phyloP scores from a whole-genome alignment of 2,797 vertebrate genomes.

The Pseudomugil tenellus region DNA sequence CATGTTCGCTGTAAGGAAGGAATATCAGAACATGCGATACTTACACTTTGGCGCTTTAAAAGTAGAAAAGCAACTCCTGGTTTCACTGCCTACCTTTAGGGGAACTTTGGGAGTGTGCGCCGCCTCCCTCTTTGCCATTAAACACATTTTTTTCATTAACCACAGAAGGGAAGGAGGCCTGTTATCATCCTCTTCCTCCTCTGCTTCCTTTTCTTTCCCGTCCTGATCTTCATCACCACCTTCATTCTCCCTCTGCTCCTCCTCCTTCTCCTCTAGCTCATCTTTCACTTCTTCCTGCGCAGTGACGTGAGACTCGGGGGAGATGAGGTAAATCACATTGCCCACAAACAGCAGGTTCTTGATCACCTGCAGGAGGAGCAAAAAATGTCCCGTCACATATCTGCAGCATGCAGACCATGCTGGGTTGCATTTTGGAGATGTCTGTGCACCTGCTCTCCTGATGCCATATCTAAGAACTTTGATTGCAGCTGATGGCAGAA shows the following conservation, averaged over 20 bases:
- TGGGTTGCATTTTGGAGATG: not conserved
- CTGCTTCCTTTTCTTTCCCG: constrained; percentile 21
- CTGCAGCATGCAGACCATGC: accelerated
- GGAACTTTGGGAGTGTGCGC: constrained; percentile 89
- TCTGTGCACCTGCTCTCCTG: constrained; percentile 91
- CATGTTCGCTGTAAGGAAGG: constrained; percentile 87
- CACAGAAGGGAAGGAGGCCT: constrained; percentile 87
- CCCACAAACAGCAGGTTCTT: constrained; percentile 96
- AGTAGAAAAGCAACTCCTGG: accelerated
- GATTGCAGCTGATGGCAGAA: constrained; percentile 94
- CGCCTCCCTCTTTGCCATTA: constrained; percentile 91
- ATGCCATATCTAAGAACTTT: constrained; percentile 88
- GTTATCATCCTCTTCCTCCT: constrained; percentile 61
- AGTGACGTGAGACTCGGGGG: constrained; percentile 77
- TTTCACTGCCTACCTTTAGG: constrained; percentile 83
- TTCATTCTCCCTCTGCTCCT: constrained; percentile 9
- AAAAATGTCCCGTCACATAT: not conserved
- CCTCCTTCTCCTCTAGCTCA: constrained; percentile 30
- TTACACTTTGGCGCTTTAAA: not conserved
- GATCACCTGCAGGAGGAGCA: constrained; percentile 83
- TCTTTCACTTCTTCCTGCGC: constrained; percentile 36
- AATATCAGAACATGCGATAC: not conserved
- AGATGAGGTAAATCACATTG: constrained; percentile 91
- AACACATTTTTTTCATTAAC: constrained; percentile 90
- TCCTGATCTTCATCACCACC: constrained; percentile 12